Evolutionary conservation across 2,888 invertebrate genomes (phyloP).

Genomic region (Cryptocephalus moraei): DNA sequence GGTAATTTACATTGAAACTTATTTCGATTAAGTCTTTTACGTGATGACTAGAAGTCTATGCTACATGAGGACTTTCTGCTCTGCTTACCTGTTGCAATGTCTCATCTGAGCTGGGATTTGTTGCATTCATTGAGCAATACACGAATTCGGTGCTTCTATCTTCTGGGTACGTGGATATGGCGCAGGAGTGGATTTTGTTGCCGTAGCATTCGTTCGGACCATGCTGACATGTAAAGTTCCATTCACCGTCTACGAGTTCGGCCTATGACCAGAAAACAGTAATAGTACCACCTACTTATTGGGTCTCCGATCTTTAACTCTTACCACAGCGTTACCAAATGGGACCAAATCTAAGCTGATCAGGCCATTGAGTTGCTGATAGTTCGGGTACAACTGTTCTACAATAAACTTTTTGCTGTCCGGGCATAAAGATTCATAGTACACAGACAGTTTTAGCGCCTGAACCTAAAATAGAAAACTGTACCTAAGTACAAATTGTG

Average conservation of each 20-base stretch:
- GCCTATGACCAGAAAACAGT: neutral
- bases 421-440: constrained; percentile 46
- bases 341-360: constrained; percentile 18
- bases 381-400: constrained; percentile 38
- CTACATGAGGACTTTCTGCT: neutral
- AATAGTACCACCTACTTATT: neutral
- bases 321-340: constrained; percentile 1
- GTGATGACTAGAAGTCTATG: neutral
- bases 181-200: constrained; percentile 43
- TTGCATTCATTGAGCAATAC: constrained; percentile 35
- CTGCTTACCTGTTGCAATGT: constrained; percentile 14
- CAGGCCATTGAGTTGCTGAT: constrained; percentile 16
- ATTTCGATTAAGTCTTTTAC: no score
- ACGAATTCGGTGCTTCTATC: constrained; percentile 26
- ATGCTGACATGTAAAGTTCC: constrained; percentile 37
- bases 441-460: constrained; percentile 28
- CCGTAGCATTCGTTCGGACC: constrained; percentile 41
- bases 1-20: neutral
- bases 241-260: constrained; percentile 1
- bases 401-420: constrained; percentile 42
- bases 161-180: constrained; percentile 1
- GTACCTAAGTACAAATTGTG: no score
- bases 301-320: neutral
- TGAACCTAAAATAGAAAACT: no score
- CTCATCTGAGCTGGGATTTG: constrained; percentile 9